A percentile compares a stretch with the other conserved stretches of the same genome.
Evolutionary conservation across 2,888 invertebrate species (phyloP).

Genomic region (Acronicta leporina): DNA sequence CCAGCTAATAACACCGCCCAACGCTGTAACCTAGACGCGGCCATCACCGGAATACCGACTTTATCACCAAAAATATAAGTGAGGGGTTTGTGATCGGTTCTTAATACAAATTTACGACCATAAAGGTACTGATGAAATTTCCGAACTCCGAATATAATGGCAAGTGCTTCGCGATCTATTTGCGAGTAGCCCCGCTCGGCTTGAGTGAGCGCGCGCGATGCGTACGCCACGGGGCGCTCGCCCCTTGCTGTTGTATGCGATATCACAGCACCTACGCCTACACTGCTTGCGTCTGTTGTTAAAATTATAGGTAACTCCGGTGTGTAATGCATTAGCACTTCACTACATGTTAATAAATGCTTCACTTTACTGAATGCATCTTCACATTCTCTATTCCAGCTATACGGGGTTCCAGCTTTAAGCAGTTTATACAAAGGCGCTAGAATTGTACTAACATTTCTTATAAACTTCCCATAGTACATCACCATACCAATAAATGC

Average conservation of each 20-base stretch:
- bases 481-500: conserved; percentile 46
- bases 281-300: conserved; percentile 41
- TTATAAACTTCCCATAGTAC: conserved; percentile 48
- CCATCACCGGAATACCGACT: conserved; percentile 18
- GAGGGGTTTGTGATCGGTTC: conserved; percentile 26
- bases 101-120: conserved; percentile 10
- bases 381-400: conserved; percentile 32
- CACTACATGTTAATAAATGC: conserved; percentile 12
- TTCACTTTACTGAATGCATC: conserved; percentile 28
- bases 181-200: conserved; percentile 20
- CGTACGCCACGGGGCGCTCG: conserved; percentile 25
- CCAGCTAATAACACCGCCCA: conserved; percentile 7
- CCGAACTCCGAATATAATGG: conserved; percentile 16
- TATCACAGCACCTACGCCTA: conserved; percentile 46
- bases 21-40: conserved; percentile 12
- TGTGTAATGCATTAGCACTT: conserved; percentile 45
- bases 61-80: conserved; percentile 17
- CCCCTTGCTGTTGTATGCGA: conserved; percentile 44
- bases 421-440: conserved; percentile 23
- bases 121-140: conserved; percentile 25
- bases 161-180: conserved; percentile 23
- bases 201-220: conserved; percentile 12
- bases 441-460: conserved; percentile 21
- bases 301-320: conserved; percentile 36
- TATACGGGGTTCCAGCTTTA: conserved; percentile 17